phyloP scores from a whole-genome alignment of 2,113 vertebrate species.

The Crocuta crocuta region DNA sequence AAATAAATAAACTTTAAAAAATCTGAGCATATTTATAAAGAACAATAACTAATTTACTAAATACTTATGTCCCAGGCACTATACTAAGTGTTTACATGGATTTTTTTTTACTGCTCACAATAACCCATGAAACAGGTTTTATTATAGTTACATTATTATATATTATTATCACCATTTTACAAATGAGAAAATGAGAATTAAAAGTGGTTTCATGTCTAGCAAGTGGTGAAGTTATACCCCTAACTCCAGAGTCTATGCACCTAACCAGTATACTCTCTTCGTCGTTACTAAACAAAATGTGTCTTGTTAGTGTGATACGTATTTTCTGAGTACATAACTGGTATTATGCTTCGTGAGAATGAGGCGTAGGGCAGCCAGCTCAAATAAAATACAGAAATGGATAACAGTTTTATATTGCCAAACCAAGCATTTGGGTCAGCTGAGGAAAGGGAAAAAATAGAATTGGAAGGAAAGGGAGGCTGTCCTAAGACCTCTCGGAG shows the following conservation, averaged over 20 bases:
- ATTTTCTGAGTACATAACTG: neutral
- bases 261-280: neutral
- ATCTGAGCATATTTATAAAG: neutral
- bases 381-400: neutral
- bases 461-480: neutral
- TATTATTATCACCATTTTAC: neutral
- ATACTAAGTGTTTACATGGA: neutral
- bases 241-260: neutral
- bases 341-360: neutral
- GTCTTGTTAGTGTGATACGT: neutral
- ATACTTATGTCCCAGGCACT: neutral
- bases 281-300: neutral
- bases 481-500: neutral
- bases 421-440: neutral
- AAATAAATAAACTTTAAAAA: neutral
- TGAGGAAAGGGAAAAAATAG: neutral
- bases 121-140: neutral
- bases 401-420: neutral
- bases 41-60: neutral
- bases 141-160: neutral
- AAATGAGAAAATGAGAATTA: neutral
- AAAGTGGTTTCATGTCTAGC: neutral
- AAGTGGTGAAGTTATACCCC: neutral
- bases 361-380: neutral
- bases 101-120: neutral